phyloP scores from a whole-genome alignment of 2,888 invertebrate genomes.

The Phlogophora meticulosa region DNA sequence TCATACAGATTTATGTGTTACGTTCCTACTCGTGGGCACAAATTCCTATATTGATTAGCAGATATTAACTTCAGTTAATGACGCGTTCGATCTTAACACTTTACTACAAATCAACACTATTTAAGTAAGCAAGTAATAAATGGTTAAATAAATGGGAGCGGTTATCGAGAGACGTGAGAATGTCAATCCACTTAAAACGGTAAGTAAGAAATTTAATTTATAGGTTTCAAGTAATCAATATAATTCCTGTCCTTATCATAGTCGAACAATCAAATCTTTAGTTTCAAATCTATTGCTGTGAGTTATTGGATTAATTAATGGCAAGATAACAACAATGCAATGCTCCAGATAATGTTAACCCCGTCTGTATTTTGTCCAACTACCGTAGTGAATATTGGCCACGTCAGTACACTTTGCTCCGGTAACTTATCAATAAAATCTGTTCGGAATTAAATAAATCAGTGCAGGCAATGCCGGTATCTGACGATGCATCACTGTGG shows the following conservation, averaged over 20 bases:
- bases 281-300: slow-evolving; percentile 50
- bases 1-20: slow-evolving; percentile 59
- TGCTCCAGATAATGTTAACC: slow-evolving; percentile 23
- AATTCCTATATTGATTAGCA: slow-evolving; percentile 50
- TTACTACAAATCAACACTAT: neutral
- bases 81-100: slow-evolving; percentile 9
- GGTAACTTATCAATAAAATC: slow-evolving; percentile 65
- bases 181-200: slow-evolving; percentile 15
- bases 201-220: slow-evolving; percentile 35
- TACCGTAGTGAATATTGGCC: slow-evolving; percentile 25
- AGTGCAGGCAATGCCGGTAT: slow-evolving; percentile 65
- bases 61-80: slow-evolving; percentile 42
- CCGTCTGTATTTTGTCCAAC: slow-evolving; percentile 22
- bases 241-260: slow-evolving; percentile 41
- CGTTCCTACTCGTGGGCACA: slow-evolving; percentile 24
- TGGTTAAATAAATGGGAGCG: slow-evolving; percentile 1
- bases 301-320: slow-evolving; percentile 59
- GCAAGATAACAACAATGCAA: slow-evolving; percentile 47
- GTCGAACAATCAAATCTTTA: slow-evolving; percentile 50
- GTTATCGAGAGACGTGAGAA: slow-evolving; percentile 13
- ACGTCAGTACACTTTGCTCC: slow-evolving; percentile 42
- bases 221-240: slow-evolving; percentile 44
- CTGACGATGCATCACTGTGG: slow-evolving; percentile 68
- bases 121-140: slow-evolving; percentile 8
- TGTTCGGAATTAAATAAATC: slow-evolving; percentile 69